These are phyloP conservation scores for Hemithea aestivaria DNA, from an alignment of 2,888 invertebrate genomes.

Conservation along the genomic window DNA sequence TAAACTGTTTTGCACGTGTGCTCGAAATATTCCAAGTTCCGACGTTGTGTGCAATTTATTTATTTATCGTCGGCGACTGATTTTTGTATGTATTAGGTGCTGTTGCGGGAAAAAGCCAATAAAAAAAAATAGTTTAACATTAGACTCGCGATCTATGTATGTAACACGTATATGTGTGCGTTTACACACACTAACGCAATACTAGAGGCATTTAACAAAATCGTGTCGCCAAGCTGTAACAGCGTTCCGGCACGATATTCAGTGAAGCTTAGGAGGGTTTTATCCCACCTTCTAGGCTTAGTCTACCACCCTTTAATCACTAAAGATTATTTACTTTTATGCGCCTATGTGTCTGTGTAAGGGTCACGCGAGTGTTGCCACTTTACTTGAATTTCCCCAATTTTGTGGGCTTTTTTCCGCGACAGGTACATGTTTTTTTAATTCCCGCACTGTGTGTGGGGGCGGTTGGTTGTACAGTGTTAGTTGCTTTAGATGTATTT, in stretches of 20 bases:
- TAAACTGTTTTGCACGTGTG: constrained; percentile 27
- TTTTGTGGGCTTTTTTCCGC: constrained; percentile 24
- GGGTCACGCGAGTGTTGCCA: no score
- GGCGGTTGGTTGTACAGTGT: constrained; percentile 49
- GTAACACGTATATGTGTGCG: no score
- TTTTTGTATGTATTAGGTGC: constrained; percentile 30
- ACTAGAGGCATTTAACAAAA: no score
- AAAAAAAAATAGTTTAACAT: background rate
- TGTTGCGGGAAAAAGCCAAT: constrained; percentile 1
- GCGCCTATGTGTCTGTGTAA: no score
- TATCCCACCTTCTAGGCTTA: no score
- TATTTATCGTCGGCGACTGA: constrained; percentile 37
- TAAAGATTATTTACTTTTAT: no score
- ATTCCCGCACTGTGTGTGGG: constrained; percentile 48
- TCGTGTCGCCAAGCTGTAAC: no score
- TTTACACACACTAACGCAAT: no score
- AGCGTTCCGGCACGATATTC: no score
- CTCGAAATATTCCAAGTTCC: constrained; percentile 59
- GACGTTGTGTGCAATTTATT: constrained; percentile 35
- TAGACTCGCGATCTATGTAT: no score
- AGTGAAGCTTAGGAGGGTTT: no score
- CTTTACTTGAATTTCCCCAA: background rate
- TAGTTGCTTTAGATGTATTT: constrained; percentile 46
- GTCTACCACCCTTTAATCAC: no score
- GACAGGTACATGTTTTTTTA: constrained; percentile 35